Evolutionary conservation across 1,140 invertebrate genomes (phyloP).

Genomic region (Plutomurus gul): DNA sequence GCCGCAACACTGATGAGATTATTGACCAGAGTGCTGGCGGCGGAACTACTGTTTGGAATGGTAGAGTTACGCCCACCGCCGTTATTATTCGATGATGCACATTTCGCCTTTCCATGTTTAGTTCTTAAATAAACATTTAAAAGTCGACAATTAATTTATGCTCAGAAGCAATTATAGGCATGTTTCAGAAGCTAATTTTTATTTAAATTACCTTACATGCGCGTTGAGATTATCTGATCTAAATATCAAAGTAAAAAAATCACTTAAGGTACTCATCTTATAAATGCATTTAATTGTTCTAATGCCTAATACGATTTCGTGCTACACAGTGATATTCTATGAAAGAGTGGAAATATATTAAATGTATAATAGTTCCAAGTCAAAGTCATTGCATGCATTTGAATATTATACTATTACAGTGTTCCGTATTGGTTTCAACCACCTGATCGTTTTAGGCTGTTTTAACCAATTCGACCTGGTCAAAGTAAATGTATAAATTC

Average conservation of each 20-base stretch:
- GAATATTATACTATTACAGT: neutral
- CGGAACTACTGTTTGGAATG: slow-evolving; percentile 51
- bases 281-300: too few species aligned
- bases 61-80: slow-evolving; percentile 44
- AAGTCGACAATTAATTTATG: slow-evolving; percentile 4
- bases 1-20: slow-evolving; percentile 46
- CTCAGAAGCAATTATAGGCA: neutral
- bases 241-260: neutral
- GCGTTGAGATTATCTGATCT: slow-evolving; percentile 52
- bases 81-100: slow-evolving; percentile 39
- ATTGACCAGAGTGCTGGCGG: slow-evolving; percentile 49
- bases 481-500: too few species aligned
- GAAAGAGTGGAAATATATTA: too few species aligned
- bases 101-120: slow-evolving; percentile 53
- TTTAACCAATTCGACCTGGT: too few species aligned
- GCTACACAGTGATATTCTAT: too few species aligned
- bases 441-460: too few species aligned
- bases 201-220: slow-evolving; percentile 43
- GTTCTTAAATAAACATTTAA: slow-evolving; percentile 51
- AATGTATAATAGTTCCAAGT: too few species aligned
- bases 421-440: too few species aligned
- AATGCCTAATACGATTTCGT: too few species aligned
- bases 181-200: neutral
- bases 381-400: neutral
- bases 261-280: too few species aligned